A percentile compares a stretch with the other conserved stretches of the same genome.
Evolutionary conservation across 2,888 invertebrate species (phyloP).

Genomic region (Cerastis leucographa): DNA sequence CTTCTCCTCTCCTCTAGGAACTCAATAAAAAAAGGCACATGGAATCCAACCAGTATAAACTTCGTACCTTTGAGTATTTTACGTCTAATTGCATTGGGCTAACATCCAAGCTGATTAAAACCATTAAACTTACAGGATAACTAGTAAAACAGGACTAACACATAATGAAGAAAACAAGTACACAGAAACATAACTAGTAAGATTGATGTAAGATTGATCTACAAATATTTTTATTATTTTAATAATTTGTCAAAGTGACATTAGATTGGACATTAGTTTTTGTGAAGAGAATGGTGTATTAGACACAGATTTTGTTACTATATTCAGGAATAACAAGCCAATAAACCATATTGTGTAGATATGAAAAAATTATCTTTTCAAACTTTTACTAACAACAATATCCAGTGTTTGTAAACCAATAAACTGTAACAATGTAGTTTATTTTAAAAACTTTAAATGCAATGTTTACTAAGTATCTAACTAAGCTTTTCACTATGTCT

Average conservation of each 20-base stretch:
- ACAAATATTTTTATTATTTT: not conserved
- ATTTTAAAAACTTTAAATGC: not conserved
- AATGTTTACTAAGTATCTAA: not conserved
- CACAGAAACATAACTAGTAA: not conserved
- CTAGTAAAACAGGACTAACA: not conserved
- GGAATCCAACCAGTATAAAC: no score
- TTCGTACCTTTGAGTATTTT: no score
- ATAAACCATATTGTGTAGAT: not conserved
- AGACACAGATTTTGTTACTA: not conserved
- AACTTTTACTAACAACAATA: constrained; percentile 1
- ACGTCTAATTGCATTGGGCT: no score
- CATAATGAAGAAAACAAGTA: not conserved
- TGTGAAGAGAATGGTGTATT: not conserved
- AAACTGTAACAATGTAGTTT: not conserved
- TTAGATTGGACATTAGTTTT: not conserved
- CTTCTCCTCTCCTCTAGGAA: no score
- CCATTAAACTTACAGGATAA: not conserved
- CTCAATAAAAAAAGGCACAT: no score
- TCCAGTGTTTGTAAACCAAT: not conserved
- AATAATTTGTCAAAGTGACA: not conserved
- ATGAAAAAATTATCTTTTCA: not conserved
- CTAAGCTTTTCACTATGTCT: not conserved
- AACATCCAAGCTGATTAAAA: not conserved
- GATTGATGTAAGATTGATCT: not conserved
- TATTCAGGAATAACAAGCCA: not conserved